phyloP scores from a whole-genome alignment of 2,888 invertebrate genomes.

The Macrosiphum euphorbiae region DNA sequence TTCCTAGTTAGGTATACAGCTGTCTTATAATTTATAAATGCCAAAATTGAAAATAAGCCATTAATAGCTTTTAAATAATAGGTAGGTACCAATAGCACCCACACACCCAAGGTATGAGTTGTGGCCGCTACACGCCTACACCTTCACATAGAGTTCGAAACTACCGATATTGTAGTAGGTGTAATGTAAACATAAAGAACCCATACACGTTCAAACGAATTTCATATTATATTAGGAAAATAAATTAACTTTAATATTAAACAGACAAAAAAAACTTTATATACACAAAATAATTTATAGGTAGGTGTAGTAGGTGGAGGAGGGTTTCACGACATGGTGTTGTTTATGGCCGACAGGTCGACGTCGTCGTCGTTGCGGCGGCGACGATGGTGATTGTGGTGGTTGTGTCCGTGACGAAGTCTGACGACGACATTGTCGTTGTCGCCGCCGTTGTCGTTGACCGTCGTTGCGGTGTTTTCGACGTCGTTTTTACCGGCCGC shows the following conservation, averaged over 20 bases:
- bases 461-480: background rate
- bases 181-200: background rate
- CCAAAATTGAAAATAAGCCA: background rate
- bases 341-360: constrained; percentile 55
- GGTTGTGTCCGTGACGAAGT: background rate
- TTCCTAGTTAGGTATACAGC: too few relatives aligned
- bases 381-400: background rate
- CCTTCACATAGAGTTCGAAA: background rate
- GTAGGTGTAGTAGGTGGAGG: background rate
- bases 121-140: too few relatives aligned
- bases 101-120: background rate
- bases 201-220: background rate
- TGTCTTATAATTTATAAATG: background rate
- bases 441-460: background rate
- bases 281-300: background rate
- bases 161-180: background rate
- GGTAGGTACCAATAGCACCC: background rate
- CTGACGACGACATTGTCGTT: constrained; percentile 23
- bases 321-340: constrained; percentile 45
- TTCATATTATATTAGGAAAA: background rate
- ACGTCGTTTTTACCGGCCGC: background rate
- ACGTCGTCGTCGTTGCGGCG: constrained; percentile 26
- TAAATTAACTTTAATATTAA: background rate
- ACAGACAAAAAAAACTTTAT: background rate
- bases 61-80: background rate